A percentile compares a stretch with the other conserved stretches of the same genome.
Evolutionary conservation across 2,888 invertebrate species (phyloP).

Genomic region (Operophtera brumata): DNA sequence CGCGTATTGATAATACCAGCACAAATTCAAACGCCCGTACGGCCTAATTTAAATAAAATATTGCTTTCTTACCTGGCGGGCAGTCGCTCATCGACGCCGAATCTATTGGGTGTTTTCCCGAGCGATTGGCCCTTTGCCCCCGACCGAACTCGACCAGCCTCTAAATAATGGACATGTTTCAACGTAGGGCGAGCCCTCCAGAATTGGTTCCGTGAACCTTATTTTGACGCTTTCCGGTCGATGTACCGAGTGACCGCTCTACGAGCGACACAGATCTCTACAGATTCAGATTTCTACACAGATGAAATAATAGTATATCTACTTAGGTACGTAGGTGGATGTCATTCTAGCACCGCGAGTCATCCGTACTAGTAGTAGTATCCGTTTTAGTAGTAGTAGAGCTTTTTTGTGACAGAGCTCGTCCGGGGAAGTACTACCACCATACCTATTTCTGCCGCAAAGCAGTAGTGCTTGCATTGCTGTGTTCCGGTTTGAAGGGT

Average conservation of each 20-base stretch:
- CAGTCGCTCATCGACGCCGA: constrained; percentile 55
- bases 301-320: not conserved
- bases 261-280: constrained; percentile 1
- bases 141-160: constrained; percentile 42
- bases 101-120: constrained; percentile 61
- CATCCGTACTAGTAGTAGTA: too few species aligned
- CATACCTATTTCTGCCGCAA: too few species aligned
- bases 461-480: too few species aligned
- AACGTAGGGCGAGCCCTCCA: constrained; percentile 53
- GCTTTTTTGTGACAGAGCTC: too few species aligned
- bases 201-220: constrained; percentile 69
- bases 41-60: constrained; percentile 68
- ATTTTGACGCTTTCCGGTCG: constrained; percentile 62
- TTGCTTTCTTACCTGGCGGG: constrained; percentile 56
- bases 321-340: not conserved
- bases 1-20: constrained; percentile 44
- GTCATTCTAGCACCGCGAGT: too few species aligned
- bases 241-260: constrained; percentile 51
- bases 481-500: too few species aligned
- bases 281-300: too few species aligned
- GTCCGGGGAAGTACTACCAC: too few species aligned
- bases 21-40: constrained; percentile 53
- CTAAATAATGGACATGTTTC: constrained; percentile 73
- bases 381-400: too few species aligned
- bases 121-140: constrained; percentile 59